Base-by-base conservation (phyloP, 2,113 vertebrate genomes). In the Poeciliopsis occidentalis region DNA sequence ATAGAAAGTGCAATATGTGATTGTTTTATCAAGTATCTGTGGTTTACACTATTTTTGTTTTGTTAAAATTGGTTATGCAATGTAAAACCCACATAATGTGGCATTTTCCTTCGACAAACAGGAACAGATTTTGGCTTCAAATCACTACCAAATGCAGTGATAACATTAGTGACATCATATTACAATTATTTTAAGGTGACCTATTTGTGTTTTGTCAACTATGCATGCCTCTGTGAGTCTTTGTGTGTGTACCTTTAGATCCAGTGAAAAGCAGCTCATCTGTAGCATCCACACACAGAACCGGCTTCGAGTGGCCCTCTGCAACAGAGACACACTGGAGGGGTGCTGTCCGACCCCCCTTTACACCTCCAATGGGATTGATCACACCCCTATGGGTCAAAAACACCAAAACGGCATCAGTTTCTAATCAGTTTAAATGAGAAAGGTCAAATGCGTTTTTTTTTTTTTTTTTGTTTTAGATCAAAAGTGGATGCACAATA, bases 221-320 rank as follows among this genome's bases (percentile, higher is more conserved):
- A 3, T n/a, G 6, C 7, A 8, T 57, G 22, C 24, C 22, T 57
- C 0, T n/a, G 51, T 65, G 3, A 13, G 0, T 5, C 51, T 1
- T 34, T 24, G 44, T 31, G 17, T 13, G n/a, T 73, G 0, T 90
- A 98, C 98, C 98, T 96, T 99, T 99, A 71, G 97, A 99, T 1
- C 97, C 98, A 0, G 96, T 97, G 86, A 99, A 99, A 6, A 99
- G 95, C 83, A 99, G 94, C 87, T 99, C 97, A 0, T 99, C 97
- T 0, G 98, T 99, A 79, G 97, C 96, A 17, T 99, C 97, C 85
- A 99, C 94, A 89, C 97, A 98, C 78, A 99, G 95, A 39, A 99
- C 96, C 0, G 98, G 97, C 86, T 98, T 99, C 29, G 96, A 96
- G 87, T 99, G 98, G 76, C 98, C 98, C 89, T 99, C 98, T 0